Conservation (phyloP, 2,888 invertebrate species). For the Apodemia duryi region DNA sequence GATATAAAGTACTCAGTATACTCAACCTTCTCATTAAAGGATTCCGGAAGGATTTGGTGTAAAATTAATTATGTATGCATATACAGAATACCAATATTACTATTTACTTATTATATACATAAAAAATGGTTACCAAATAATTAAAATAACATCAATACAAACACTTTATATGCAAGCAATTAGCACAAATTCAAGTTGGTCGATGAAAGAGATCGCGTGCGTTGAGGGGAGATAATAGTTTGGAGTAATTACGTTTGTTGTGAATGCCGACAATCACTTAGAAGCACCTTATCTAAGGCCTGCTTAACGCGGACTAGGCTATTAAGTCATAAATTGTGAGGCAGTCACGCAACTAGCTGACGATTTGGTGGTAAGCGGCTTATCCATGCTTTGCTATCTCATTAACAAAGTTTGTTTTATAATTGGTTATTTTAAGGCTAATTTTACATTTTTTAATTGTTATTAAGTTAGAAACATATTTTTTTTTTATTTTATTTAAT, state of each 20-base stretch:
- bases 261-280: conserved; percentile 79
- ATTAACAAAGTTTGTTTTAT: conserved; percentile 10
- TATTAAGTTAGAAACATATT: too few species aligned
- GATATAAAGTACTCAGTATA: too few species aligned
- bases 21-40: too few species aligned
- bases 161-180: conserved; percentile 46
- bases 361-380: conserved; percentile 64
- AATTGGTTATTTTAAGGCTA: conserved; percentile 6
- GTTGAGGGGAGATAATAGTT: conserved; percentile 67
- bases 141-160: conserved; percentile 12
- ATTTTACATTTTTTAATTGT: background rate
- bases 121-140: background rate
- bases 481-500: too few species aligned
- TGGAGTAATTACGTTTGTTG: conserved; percentile 78
- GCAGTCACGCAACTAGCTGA: conserved; percentile 71
- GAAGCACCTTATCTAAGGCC: conserved; percentile 75
- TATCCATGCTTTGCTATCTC: conserved; percentile 54
- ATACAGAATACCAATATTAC: too few species aligned
- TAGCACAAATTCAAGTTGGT: conserved; percentile 61
- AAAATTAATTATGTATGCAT: too few species aligned
- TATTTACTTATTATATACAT: background rate
- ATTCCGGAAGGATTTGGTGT: too few species aligned
- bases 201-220: conserved; percentile 73
- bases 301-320: conserved; percentile 73
- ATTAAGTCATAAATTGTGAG: conserved; percentile 76